These are phyloP conservation scores for Drosophila anomelani DNA, from an alignment of 2,888 invertebrate genomes.

Conservation along the genomic window DNA sequence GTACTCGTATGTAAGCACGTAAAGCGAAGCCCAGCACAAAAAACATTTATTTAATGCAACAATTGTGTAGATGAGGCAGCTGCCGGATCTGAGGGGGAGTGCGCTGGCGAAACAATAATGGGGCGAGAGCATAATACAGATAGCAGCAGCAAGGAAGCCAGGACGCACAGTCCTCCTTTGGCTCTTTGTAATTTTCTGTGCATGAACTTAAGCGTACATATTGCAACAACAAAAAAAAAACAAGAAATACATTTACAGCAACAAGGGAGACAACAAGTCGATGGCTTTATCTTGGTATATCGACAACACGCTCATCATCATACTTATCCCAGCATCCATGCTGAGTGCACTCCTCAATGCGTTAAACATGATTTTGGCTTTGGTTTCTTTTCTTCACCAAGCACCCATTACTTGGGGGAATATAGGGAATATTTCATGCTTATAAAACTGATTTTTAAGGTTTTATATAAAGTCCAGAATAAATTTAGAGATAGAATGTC, in stretches of 20 bases:
- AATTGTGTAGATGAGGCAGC: slow-evolving; percentile 63
- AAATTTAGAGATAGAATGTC: no score
- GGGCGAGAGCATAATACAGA: slow-evolving; percentile 45
- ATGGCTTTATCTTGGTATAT: slow-evolving; percentile 54
- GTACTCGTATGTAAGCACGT: slow-evolving; percentile 19
- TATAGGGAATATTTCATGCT: neutral
- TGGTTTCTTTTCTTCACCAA: slow-evolving; percentile 18
- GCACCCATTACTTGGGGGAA: neutral
- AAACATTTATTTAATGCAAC: slow-evolving; percentile 76
- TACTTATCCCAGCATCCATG: slow-evolving; percentile 9
- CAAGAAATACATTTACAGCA: slow-evolving; percentile 15
- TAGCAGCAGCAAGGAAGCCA: slow-evolving; percentile 20
- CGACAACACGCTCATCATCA: slow-evolving; percentile 48
- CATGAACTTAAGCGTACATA: slow-evolving; percentile 45
- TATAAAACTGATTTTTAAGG: neutral
- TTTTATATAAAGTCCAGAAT: neutral
- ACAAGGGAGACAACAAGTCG: slow-evolving; percentile 29
- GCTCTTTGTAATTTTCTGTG: slow-evolving; percentile 26
- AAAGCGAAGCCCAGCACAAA: slow-evolving; percentile 39
- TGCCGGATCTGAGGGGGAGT: slow-evolving; percentile 42
- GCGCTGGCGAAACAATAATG: slow-evolving; percentile 34
- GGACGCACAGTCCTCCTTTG: neutral
- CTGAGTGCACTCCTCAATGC: slow-evolving; percentile 49
- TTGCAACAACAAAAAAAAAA: slow-evolving; percentile 27
- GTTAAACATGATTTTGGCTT: slow-evolving; percentile 51